A percentile compares a stretch with the other conserved stretches of the same genome.
Evolutionary conservation across 2,888 invertebrate species (phyloP).

Genomic region (Cephalotes varians): DNA sequence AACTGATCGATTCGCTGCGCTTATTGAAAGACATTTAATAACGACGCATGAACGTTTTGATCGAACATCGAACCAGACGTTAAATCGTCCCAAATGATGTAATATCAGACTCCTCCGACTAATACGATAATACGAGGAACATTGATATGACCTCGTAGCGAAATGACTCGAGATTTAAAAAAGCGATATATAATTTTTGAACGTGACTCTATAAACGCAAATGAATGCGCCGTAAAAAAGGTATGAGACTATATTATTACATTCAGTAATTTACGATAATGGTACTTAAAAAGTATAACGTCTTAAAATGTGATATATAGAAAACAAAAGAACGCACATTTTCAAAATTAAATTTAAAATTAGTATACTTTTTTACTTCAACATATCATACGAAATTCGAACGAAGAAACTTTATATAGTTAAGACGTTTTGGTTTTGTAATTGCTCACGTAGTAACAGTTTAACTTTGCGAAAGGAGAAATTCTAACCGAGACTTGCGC

Average conservation of each 20-base stretch:
- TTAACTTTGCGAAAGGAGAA: neutral
- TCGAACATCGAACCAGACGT: neutral
- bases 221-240: neutral
- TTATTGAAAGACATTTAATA: neutral
- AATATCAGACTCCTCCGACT: neutral
- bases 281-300: neutral
- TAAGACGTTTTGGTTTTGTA: neutral
- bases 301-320: neutral
- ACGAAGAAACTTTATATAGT: neutral
- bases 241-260: neutral
- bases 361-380: neutral
- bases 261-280: neutral
- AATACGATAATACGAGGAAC: neutral
- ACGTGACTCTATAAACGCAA: neutral
- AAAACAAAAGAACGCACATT: neutral
- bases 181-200: neutral
- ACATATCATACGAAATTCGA: neutral
- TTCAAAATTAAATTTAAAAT: neutral
- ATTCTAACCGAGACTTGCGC: neutral
- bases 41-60: neutral
- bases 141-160: neutral
- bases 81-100: neutral
- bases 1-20: constrained; percentile 4
- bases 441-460: neutral
- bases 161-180: neutral